Base-by-base conservation (phyloP, 2,888 invertebrate genomes). In the Drosophila melanosoma region DNA sequence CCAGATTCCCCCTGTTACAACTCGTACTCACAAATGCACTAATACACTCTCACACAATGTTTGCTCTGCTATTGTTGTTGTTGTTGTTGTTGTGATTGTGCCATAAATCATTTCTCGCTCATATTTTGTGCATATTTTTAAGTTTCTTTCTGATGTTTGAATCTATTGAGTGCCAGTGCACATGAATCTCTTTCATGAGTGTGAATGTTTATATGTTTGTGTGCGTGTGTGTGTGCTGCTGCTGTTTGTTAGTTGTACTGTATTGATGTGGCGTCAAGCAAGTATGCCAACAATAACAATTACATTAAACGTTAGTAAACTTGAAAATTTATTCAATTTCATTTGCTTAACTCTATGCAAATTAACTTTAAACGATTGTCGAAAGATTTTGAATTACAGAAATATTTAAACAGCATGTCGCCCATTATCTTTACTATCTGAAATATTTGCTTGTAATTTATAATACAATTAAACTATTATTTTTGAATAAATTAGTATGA, bases 91-190 rank as follows among this genome's bases (percentile, higher is more conserved):
- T 69, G 66, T 58, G 17, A 17, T 58, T 58, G 15, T 77, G 81
- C 73, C 78, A 91, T 91, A 91, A 91, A 91, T 91, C 91, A 91
- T 91, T 81, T 82, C 83, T 79, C 79, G 69, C 85, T 89, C 89
- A 83, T 87, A 89, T 82, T 89, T 80, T 82, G 69, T 74, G 79
- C 77, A 81, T 78, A 81, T 79, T 86, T 85, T 83, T 82, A 79
- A 87, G 81, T 86, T 84, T 79, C 57, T 81, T 80, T 67, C 67
- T 69, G 71, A 59, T 58, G 71, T 59, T 23, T 76, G 71, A 58
- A 72, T 79, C 73, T 73, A 78, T 82, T 82, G 81, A 80, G 70
- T 81, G 74, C 54, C 77, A 62, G 57, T 74, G 78, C 82, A 79
- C 69, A 76, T 60, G 79, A 71, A 78, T 78, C 69, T 85, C 62